Conservation (phyloP, 2,888 invertebrate genomes). For the Thumatha senex region DNA sequence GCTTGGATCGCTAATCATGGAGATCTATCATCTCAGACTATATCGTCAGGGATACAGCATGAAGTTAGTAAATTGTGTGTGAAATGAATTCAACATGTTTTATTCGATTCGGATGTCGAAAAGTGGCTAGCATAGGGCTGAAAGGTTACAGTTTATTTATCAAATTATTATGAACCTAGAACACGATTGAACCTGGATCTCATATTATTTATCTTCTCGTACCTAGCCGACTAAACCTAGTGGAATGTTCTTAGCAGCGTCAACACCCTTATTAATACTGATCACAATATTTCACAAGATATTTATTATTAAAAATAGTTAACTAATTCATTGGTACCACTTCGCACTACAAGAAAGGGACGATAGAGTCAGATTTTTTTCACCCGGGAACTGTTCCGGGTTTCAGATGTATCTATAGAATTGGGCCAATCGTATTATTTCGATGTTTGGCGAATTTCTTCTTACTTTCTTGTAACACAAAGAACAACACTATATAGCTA, state of each 20-base stretch:
- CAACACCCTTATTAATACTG: slow-evolving; percentile 62
- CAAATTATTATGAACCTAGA: too few relatives aligned
- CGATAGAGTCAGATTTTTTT: neutral
- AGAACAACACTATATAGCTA: slow-evolving; percentile 14
- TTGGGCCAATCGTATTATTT: too few relatives aligned
- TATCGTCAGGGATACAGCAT: too few relatives aligned
- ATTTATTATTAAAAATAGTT: slow-evolving; percentile 39
- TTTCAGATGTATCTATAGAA: too few relatives aligned
- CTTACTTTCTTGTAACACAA: slow-evolving; percentile 9
- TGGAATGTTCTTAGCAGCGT: slow-evolving; percentile 44
- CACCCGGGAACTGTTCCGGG: too few relatives aligned
- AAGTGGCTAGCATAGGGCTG: too few relatives aligned
- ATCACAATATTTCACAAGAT: slow-evolving; percentile 55
- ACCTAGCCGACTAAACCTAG: slow-evolving; percentile 43
- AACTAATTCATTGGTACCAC: slow-evolving; percentile 44
- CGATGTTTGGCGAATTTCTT: neutral
- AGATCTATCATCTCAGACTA: too few relatives aligned
- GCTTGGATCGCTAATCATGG: too few relatives aligned
- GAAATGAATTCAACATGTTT: too few relatives aligned
- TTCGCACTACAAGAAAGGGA: neutral
- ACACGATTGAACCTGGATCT: neutral
- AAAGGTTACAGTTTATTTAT: too few relatives aligned
- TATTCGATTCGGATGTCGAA: too few relatives aligned
- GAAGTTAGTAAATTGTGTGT: too few relatives aligned
- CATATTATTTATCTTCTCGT: slow-evolving; percentile 8